Conservation (phyloP, 1,140 invertebrate genomes). For the Tetramorium simillimum region DNA sequence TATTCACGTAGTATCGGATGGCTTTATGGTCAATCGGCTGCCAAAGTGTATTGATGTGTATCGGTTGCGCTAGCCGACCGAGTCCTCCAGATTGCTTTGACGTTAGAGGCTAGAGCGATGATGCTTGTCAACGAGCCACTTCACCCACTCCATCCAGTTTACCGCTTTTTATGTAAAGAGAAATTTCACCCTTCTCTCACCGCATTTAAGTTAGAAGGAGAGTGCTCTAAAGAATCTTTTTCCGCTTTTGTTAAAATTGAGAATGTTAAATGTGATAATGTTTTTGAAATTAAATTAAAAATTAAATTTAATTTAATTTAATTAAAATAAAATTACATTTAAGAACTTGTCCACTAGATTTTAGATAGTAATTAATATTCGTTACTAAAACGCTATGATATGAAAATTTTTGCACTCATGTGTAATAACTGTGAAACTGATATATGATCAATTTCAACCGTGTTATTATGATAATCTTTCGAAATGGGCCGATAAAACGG, state of each 20-base stretch:
- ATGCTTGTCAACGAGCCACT: neutral
- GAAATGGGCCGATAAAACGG: neutral
- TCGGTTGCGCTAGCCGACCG: slow-evolving; percentile 31
- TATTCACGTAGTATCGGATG: neutral
- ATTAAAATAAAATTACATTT: neutral
- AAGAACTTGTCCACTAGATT: neutral
- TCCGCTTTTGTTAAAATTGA: neutral
- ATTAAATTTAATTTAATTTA: neutral
- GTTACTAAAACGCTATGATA: neutral
- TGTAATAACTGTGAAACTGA: too few species aligned
- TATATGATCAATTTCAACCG: neutral
- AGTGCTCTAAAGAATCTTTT: neutral
- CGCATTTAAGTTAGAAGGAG: neutral
- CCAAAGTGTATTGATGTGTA: slow-evolving; percentile 30
- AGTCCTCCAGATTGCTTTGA: slow-evolving; percentile 10
- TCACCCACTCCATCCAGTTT: neutral
- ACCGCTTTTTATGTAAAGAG: neutral
- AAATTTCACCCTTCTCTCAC: neutral
- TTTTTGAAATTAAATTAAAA: neutral
- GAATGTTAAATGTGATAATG: neutral
- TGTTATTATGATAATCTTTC: neutral
- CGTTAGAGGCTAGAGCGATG: slow-evolving; percentile 21
- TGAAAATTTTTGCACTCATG: neutral
- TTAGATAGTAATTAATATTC: neutral
- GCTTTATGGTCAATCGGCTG: slow-evolving; percentile 9